Evolutionary conservation across 2,888 invertebrate species (phyloP).

Genomic region (Dromius quadrimaculatus): DNA sequence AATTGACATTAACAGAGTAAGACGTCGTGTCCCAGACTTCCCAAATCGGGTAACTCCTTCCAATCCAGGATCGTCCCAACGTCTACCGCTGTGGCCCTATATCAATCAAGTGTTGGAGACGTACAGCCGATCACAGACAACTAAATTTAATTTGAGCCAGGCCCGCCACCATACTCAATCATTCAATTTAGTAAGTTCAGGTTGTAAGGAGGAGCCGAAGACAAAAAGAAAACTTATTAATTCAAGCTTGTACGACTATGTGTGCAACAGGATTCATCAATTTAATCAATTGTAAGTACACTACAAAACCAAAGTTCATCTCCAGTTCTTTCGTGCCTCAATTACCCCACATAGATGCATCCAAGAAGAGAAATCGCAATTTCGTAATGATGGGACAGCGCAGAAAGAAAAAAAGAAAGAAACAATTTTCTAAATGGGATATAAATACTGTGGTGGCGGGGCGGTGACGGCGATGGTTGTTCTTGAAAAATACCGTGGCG

Average conservation of each 20-base stretch:
- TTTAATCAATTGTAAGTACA: no score
- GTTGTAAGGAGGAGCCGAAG: not conserved
- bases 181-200: slow-evolving; percentile 19
- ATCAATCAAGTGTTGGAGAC: slow-evolving; percentile 4
- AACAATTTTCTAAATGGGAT: slow-evolving; percentile 50
- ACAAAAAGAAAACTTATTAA: not conserved
- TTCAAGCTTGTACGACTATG: no score
- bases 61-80: no score
- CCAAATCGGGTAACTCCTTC: no score
- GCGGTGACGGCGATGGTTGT: not conserved
- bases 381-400: slow-evolving; percentile 41
- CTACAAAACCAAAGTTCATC: no score
- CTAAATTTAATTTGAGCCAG: slow-evolving; percentile 28
- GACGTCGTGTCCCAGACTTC: no score
- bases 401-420: slow-evolving; percentile 32
- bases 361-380: slow-evolving; percentile 28
- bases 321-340: no score
- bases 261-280: no score
- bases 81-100: no score
- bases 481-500: slow-evolving; percentile 25
- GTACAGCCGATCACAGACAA: slow-evolving; percentile 13
- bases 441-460: slow-evolving; percentile 33
- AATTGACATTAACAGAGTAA: slow-evolving; percentile 27
- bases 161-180: slow-evolving; percentile 34
- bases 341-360: slow-evolving; percentile 26